Conservation (phyloP, 2,797 vertebrate species). For the Galaxias olidus region DNA sequence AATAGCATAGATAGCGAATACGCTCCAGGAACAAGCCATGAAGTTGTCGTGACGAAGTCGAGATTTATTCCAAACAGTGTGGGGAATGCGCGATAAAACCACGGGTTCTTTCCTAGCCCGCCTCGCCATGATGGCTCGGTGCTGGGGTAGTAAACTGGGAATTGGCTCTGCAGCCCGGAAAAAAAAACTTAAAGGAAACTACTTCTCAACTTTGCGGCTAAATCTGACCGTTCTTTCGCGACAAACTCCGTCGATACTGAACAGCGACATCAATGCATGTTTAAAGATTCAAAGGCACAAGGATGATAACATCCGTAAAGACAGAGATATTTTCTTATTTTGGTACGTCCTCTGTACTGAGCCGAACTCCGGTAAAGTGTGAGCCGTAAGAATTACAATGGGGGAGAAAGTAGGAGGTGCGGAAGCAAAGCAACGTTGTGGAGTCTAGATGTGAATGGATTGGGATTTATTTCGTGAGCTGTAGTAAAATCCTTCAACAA, state of each 20-base stretch:
- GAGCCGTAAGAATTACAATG: conserved; percentile 77
- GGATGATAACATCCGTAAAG: conserved; percentile 46
- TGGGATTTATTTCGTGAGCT: conserved; percentile 42
- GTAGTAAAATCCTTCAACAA: not conserved
- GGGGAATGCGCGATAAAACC: conserved; percentile 45
- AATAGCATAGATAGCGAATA: conserved; percentile 69
- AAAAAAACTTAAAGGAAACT: conserved; percentile 68
- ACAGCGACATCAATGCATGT: conserved; percentile 46
- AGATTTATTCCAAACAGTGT: conserved; percentile 54
- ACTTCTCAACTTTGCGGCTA: conserved; percentile 73
- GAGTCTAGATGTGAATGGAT: conserved; percentile 67
- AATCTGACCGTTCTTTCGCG: conserved; percentile 39
- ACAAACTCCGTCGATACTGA: conserved; percentile 28
- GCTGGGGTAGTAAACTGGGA: conserved; percentile 44
- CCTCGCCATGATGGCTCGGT: conserved; percentile 77
- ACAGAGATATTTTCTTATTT: conserved; percentile 11
- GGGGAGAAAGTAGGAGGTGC: conserved; percentile 76
- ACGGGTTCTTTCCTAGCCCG: conserved; percentile 55
- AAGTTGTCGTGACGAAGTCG: conserved; percentile 36
- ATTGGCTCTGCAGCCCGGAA: conserved; percentile 38
- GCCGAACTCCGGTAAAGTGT: conserved; percentile 66
- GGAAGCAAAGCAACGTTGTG: conserved; percentile 67
- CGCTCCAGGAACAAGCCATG: conserved; percentile 60
- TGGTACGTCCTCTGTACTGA: conserved; percentile 35
- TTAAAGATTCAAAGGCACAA: conserved; percentile 28